Base-by-base conservation (phyloP, 2,888 invertebrate genomes). In the Nymphalis c-album region DNA sequence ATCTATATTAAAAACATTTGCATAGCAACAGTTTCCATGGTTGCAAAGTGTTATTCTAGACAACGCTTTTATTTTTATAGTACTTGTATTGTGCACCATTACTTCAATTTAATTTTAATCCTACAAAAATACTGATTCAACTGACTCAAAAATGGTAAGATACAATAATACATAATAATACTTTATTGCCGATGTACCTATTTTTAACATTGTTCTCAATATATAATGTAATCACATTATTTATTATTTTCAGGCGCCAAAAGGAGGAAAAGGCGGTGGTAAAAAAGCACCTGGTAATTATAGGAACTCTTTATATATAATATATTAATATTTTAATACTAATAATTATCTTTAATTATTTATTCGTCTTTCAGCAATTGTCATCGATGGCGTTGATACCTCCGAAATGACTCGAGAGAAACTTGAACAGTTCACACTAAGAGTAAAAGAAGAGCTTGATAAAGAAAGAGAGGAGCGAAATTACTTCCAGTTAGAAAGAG, bases 391-490 rank as follows among this genome's bases (percentile, higher is more conserved):
- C 70, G 96, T 98, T 58, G 96, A 98, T 67, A 98, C 98, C 45
- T 95, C 97, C 16, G 96, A 96, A 83, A 98, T 98, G 98, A 95
- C 96, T 58, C 94, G 98, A 78, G 98, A 98, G 81, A 96, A 98
- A 91, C 93, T 99, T 67, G 98, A 98, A 87, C 95, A 96, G 71
- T 98, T 98, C 83, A 95, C 97, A 17, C 93, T 96, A 60, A 94
- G 95, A 77, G 95, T 98, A 22, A 95, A 97, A 83, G 97, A 97
- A 81, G 98, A 98, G 91, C 93, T 98, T 83, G 98, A 98, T 81
- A 94, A 97, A 67, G 98, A 99, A 86, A 93, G 98, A 78, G 98
- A 98, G 86, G 98, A 99, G 86, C 92, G 99, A 64, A 98, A 98
- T 86, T 98, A 96, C 85, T 98, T 98, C 80, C 98, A 98, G 88